Percentiles rank a stretch among this genome's conserved stretches.
Evolutionary conservation across 2,113 vertebrate genomes (phyloP).

Genomic region (Anolis sagrei): DNA sequence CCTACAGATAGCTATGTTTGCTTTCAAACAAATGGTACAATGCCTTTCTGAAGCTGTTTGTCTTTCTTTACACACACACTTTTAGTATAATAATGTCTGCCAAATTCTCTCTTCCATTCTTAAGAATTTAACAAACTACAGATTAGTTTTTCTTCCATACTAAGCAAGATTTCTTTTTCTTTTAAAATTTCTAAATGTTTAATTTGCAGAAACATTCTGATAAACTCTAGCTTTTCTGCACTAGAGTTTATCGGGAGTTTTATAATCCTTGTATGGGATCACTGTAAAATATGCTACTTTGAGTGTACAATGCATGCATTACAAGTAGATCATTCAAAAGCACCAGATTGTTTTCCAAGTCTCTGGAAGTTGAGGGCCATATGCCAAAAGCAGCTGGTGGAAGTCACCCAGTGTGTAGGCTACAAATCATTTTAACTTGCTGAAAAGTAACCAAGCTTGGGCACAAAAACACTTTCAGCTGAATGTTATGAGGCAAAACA

Average conservation of each 20-base stretch:
- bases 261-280: neutral
- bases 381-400: conserved; percentile 40
- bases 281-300: neutral
- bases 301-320: conserved; percentile 1
- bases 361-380: neutral
- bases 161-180: neutral
- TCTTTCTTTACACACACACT: too few relatives aligned
- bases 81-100: neutral
- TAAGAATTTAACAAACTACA: neutral
- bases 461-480: conserved; percentile 59
- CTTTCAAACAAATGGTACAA: too few relatives aligned
- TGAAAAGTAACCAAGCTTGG: conserved; percentile 38
- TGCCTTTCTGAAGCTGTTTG: neutral
- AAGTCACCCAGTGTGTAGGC: conserved; percentile 22
- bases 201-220: neutral
- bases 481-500: conserved; percentile 28
- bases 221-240: neutral
- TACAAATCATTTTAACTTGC: conserved; percentile 38
- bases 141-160: neutral
- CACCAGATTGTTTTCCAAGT: neutral
- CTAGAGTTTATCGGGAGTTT: neutral
- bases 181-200: neutral
- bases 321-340: neutral
- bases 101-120: neutral
- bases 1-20: too few relatives aligned